Evolutionary conservation across 2,888 invertebrate genomes (phyloP).

Genomic region (Heteropelma amictum): DNA sequence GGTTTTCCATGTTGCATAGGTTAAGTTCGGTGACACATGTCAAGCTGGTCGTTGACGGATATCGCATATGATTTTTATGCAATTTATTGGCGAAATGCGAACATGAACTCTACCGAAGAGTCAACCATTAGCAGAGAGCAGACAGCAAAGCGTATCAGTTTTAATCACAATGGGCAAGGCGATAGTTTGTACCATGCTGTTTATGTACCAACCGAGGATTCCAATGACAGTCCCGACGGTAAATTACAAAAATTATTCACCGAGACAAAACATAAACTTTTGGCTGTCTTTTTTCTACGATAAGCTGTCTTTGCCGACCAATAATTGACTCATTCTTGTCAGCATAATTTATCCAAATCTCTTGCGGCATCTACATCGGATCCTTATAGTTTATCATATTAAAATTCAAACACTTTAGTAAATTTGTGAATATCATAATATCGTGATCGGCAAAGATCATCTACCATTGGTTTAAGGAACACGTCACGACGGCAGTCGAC

Average conservation of each 20-base stretch:
- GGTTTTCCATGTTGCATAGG: slow-evolving; percentile 9
- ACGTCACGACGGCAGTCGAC: background rate
- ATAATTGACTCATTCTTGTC: no score
- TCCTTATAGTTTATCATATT: no score
- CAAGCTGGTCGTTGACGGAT: slow-evolving; percentile 44
- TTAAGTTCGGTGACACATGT: slow-evolving; percentile 53
- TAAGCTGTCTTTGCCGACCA: no score
- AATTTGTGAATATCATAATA: no score
- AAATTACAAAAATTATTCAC: slow-evolving; percentile 25
- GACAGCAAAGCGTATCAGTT: slow-evolving; percentile 12
- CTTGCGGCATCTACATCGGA: no score
- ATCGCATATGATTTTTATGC: slow-evolving; percentile 50
- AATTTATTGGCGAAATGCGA: slow-evolving; percentile 43
- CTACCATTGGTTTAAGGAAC: no score
- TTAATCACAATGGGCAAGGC: slow-evolving; percentile 50
- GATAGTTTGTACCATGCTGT: slow-evolving; percentile 67
- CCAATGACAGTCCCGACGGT: slow-evolving; percentile 58
- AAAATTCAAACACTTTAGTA: no score
- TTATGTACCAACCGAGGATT: slow-evolving; percentile 64
- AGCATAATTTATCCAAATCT: no score
- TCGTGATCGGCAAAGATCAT: no score
- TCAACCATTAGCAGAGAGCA: slow-evolving; percentile 18
- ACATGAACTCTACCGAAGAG: slow-evolving; percentile 59
- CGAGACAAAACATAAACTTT: no score
- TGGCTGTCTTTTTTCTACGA: no score